Evolutionary conservation across 1,140 invertebrate genomes (phyloP).

Genomic region (Cyclina sinensis): DNA sequence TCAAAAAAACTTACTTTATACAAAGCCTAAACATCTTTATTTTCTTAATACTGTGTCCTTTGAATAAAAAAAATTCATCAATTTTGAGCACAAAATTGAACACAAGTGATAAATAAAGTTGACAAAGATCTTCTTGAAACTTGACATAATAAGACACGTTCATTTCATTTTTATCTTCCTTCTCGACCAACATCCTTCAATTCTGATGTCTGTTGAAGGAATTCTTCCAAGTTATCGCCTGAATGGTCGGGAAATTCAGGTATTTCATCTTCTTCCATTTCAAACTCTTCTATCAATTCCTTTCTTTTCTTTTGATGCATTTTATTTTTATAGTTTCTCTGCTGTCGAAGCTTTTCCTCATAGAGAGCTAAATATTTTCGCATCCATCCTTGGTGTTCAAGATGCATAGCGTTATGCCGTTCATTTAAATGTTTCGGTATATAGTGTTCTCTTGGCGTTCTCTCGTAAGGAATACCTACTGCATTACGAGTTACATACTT

Average conservation of each 20-base stretch:
- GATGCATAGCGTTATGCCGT: constrained; percentile 63
- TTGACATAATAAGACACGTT: too few species aligned
- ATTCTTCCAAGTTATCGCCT: constrained; percentile 30
- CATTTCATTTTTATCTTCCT: neutral
- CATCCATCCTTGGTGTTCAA: constrained; percentile 56
- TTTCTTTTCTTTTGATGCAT: constrained; percentile 33
- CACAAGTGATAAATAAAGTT: too few species aligned
- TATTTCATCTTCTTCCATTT: constrained; percentile 66
- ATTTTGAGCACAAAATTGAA: too few species aligned
- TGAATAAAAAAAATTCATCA: too few species aligned
- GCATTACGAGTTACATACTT: constrained; percentile 69
- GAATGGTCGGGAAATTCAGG: neutral
- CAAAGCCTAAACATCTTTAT: too few species aligned
- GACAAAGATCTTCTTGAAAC: too few species aligned
- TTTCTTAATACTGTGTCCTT: too few species aligned
- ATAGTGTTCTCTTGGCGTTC: constrained; percentile 71
- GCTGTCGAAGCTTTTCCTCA: constrained; percentile 66
- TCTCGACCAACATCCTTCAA: constrained; percentile 23
- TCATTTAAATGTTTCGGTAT: constrained; percentile 76
- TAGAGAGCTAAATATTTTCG: constrained; percentile 73
- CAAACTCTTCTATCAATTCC: constrained; percentile 72
- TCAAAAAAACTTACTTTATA: too few species aligned
- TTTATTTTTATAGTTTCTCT: constrained; percentile 42
- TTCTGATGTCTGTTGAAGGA: neutral
- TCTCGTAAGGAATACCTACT: constrained; percentile 71